These are phyloP conservation scores for Pantherophis vulpinus DNA, from an alignment of 2,797 vertebrate species.

Conservation along the genomic window DNA sequence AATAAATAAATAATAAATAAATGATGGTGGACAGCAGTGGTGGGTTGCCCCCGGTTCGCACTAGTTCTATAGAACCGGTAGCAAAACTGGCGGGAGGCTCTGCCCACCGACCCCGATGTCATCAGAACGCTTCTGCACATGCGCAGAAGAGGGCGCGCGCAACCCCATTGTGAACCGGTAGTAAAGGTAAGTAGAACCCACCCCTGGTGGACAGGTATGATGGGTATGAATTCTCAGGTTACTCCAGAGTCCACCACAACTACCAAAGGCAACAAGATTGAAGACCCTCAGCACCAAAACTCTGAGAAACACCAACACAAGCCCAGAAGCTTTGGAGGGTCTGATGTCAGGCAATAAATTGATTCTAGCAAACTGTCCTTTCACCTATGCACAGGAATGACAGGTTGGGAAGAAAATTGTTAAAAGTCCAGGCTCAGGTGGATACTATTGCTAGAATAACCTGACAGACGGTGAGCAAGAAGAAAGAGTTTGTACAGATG, in stretches of 20 bases:
- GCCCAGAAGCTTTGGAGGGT: background rate
- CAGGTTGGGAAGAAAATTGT: background rate
- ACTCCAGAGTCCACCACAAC: background rate
- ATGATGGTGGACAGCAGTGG: background rate
- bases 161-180: too few relatives aligned
- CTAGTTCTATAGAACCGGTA: too few relatives aligned
- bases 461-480: background rate
- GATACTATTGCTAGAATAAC: background rate
- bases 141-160: fast-evolving
- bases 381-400: background rate
- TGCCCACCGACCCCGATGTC: too few relatives aligned
- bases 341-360: background rate
- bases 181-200: too few relatives aligned
- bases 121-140: too few relatives aligned
- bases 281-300: background rate
- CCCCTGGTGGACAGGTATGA: background rate
- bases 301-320: background rate
- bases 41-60: too few relatives aligned
- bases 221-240: background rate
- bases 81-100: too few relatives aligned
- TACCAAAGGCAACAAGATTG: background rate
- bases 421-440: background rate
- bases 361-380: background rate
- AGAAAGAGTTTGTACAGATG: background rate
- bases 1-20: background rate